Evolutionary conservation across 2,113 vertebrate genomes (phyloP).

Genomic region (Sturnira hondurensis): DNA sequence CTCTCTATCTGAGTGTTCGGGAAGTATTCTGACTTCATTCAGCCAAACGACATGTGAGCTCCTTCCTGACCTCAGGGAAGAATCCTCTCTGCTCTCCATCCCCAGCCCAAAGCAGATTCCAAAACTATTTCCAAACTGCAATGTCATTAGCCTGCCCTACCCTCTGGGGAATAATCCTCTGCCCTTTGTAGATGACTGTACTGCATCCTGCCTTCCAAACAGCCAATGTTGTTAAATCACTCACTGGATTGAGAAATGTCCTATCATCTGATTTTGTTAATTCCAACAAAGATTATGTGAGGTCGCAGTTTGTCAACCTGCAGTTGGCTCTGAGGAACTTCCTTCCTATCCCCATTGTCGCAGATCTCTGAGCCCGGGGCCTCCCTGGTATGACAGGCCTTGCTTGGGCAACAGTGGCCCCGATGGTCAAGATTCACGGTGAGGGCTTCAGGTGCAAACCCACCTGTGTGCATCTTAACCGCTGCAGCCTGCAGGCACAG

Average conservation of each 20-base stretch:
- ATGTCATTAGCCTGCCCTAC: neutral
- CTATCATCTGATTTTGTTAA: constrained; percentile 1
- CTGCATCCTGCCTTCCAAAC: neutral
- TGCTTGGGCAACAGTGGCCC: neutral
- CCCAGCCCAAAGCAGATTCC: neutral
- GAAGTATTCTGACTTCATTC: neutral
- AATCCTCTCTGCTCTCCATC: neutral
- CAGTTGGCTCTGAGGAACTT: neutral
- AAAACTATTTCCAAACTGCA: neutral
- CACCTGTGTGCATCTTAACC: neutral
- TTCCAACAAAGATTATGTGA: neutral
- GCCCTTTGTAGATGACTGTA: neutral
- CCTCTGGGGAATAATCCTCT: neutral
- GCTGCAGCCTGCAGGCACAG: neutral
- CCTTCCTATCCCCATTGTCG: neutral
- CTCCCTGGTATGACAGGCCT: neutral
- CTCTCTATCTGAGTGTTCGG: neutral
- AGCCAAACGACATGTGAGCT: neutral
- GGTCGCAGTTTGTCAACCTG: neutral
- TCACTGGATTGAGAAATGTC: neutral
- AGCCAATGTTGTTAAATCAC: neutral
- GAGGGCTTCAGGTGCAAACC: neutral
- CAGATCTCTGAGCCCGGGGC: neutral
- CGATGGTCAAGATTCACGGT: neutral
- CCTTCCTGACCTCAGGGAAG: neutral